A percentile compares a stretch with the other conserved stretches of the same genome.
Conservation (phyloP, 2,888 invertebrate genomes). For the Rhagium mordax region DNA sequence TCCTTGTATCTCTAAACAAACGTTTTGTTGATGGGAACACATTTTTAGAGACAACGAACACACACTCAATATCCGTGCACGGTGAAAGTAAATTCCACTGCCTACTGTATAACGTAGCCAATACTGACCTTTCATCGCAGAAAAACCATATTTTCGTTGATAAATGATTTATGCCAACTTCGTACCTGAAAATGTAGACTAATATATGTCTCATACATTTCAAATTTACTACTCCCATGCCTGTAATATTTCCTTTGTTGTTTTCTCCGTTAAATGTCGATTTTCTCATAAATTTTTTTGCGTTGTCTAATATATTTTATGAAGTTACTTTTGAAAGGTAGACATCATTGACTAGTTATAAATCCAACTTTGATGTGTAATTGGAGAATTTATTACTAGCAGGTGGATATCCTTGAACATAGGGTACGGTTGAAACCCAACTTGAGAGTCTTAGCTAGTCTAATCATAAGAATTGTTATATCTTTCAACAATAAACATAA, state of each 20-base stretch:
- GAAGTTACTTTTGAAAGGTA: background rate
- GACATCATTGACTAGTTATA: background rate
- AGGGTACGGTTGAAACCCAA: too few species aligned
- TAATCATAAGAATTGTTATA: too few species aligned
- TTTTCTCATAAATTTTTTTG: background rate
- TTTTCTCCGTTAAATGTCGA: background rate
- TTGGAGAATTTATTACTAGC: background rate
- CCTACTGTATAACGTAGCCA: too few species aligned
- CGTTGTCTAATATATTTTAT: background rate
- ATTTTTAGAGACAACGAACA: too few species aligned
- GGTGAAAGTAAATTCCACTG: too few species aligned
- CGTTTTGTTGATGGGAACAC: too few species aligned
- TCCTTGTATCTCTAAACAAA: too few species aligned
- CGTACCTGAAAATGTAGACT: background rate
- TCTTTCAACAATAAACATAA: too few species aligned
- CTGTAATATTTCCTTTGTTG: background rate
- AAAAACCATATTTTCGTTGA: background rate
- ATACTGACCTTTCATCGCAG: too few species aligned
- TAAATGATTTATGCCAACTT: background rate
- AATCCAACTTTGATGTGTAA: background rate
- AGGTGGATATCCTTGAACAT: too few species aligned
- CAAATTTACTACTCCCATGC: background rate
- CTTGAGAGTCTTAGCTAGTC: too few species aligned
- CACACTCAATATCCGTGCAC: too few species aligned
- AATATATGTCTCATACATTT: background rate